These are phyloP conservation scores for Netelia melanura DNA, from an alignment of 2,888 invertebrate species.

Conservation along the genomic window DNA sequence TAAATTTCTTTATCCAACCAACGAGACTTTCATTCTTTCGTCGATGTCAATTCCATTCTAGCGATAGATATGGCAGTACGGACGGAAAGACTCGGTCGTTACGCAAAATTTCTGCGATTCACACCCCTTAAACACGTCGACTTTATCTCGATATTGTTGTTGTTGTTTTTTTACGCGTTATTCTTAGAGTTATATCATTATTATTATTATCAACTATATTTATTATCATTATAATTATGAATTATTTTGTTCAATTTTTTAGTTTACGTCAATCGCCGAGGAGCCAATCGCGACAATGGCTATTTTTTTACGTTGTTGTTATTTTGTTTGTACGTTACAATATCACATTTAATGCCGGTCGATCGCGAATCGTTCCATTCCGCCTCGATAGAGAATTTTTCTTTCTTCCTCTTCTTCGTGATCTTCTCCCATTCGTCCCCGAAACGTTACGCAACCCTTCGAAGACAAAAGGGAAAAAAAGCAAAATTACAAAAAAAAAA, in stretches of 20 bases:
- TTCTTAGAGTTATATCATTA: conserved; percentile 9
- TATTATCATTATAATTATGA: conserved; percentile 47
- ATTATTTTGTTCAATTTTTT: conserved; percentile 63
- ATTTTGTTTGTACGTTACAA: conserved; percentile 81
- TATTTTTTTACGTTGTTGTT: conserved; percentile 27
- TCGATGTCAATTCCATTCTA: conserved; percentile 55
- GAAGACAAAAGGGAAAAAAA: too few species aligned
- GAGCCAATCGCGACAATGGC: conserved; percentile 75
- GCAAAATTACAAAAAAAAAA: too few species aligned
- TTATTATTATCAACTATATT: conserved; percentile 34
- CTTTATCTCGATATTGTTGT: conserved; percentile 17
- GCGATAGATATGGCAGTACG: conserved; percentile 61
- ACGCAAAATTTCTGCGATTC: conserved; percentile 42
- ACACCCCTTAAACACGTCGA: background rate
- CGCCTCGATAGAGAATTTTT: conserved; percentile 20
- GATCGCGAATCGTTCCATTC: conserved; percentile 64
- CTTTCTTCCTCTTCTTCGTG: background rate
- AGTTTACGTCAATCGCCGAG: conserved; percentile 50
- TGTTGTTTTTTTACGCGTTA: background rate
- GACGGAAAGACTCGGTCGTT: conserved; percentile 60
- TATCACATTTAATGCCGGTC: conserved; percentile 83
- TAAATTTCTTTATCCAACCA: conserved; percentile 22
- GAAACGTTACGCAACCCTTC: too few species aligned
- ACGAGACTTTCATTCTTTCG: conserved; percentile 44
- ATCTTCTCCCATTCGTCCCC: too few species aligned